phyloP scores from a whole-genome alignment of 2,797 vertebrate species.

The Prionace glauca region DNA sequence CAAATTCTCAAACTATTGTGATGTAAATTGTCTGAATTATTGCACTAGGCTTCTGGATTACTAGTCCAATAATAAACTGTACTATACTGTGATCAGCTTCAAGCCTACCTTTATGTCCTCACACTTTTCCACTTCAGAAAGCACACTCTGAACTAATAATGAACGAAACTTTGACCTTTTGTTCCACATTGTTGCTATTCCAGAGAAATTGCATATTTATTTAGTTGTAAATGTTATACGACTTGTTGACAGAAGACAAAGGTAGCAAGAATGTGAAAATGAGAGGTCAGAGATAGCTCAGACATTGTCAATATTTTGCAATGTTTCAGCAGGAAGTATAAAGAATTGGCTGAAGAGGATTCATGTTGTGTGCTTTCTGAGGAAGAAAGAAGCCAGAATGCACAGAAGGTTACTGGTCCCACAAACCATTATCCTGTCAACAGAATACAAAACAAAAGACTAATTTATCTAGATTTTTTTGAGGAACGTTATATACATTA shows the following conservation, averaged over 20 bases:
- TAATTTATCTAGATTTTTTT: neutral
- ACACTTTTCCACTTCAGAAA: neutral
- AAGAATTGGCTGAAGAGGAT: neutral
- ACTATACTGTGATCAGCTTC: neutral
- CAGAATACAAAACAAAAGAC: neutral
- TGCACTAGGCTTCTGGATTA: neutral
- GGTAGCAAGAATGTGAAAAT: neutral
- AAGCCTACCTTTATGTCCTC: neutral
- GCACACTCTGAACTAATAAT: neutral
- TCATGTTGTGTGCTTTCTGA: neutral
- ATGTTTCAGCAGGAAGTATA: neutral
- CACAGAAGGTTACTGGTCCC: neutral
- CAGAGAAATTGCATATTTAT: neutral
- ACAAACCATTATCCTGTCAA: neutral
- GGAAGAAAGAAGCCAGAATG: neutral
- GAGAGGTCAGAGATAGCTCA: neutral
- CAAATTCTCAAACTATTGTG: neutral
- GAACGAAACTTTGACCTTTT: neutral
- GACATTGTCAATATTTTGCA: neutral
- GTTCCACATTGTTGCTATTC: neutral
- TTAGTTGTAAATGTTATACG: slow-evolving; percentile 11
- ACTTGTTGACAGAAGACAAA: neutral
- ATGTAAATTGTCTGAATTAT: neutral
- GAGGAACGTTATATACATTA: neutral
- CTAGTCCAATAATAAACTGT: neutral